phyloP scores from a whole-genome alignment of 2,797 vertebrate species.

The Gadopsis marmoratus region DNA sequence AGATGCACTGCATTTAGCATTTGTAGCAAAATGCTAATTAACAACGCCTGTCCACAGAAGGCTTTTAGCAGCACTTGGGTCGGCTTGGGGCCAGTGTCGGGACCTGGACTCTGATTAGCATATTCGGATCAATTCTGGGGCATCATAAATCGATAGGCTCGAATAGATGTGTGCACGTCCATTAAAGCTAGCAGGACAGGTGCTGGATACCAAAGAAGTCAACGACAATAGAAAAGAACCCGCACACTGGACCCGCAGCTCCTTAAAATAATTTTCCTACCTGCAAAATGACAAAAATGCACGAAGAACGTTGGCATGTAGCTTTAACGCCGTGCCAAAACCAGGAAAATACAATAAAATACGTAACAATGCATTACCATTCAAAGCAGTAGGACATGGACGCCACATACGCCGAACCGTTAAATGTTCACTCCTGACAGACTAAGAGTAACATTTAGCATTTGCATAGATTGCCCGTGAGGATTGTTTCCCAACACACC shows the following conservation, averaged over 20 bases:
- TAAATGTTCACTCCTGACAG: constrained; percentile 54
- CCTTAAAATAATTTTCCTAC: background rate
- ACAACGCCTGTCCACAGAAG: background rate
- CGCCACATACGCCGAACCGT: constrained; percentile 14
- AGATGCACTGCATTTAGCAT: background rate
- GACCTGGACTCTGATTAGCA: background rate
- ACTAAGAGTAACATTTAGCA: constrained; percentile 61
- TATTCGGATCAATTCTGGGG: background rate
- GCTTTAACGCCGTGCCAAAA: background rate
- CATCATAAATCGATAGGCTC: background rate
- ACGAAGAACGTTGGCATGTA: background rate
- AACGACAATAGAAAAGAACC: background rate
- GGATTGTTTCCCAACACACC: constrained; percentile 68
- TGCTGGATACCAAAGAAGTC: background rate
- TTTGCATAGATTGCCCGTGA: constrained; percentile 71
- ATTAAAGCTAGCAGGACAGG: background rate
- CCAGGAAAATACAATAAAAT: background rate
- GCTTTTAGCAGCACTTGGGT: background rate
- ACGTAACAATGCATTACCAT: background rate
- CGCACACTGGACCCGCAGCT: background rate
- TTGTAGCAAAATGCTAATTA: background rate
- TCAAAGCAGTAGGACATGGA: constrained; percentile 13
- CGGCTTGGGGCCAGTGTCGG: background rate
- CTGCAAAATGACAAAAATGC: background rate
- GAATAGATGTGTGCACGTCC: background rate